Evolutionary conservation across 2,113 vertebrate genomes (phyloP).

Genomic region (Syngnathus typhle): DNA sequence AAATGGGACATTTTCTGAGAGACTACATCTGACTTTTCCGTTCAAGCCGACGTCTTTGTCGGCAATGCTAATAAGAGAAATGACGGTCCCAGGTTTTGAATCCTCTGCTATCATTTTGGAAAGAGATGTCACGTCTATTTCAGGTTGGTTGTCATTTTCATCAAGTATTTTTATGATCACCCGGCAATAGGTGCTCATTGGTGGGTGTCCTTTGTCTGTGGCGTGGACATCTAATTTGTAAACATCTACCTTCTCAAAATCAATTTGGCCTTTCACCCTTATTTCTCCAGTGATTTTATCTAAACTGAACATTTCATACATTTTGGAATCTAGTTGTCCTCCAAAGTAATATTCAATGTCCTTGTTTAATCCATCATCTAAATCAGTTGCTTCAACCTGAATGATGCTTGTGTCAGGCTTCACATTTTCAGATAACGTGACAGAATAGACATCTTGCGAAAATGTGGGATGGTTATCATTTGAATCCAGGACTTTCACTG

Average conservation of each 20-base stretch:
- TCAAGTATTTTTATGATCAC: conserved; percentile 59
- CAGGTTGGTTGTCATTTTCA: conserved; percentile 63
- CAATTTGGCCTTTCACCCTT: conserved; percentile 41
- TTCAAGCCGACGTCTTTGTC: conserved; percentile 58
- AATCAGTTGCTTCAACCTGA: conserved; percentile 50
- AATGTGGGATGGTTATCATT: conserved; percentile 68
- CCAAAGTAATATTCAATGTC: conserved; percentile 57
- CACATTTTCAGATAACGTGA: conserved; percentile 51
- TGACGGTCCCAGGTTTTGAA: conserved; percentile 55
- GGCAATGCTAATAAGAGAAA: conserved; percentile 61
- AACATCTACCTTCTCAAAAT: conserved; percentile 51
- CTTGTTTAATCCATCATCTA: conserved; percentile 57
- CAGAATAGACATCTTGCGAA: conserved; percentile 50
- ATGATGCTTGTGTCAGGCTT: neutral
- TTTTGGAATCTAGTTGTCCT: conserved; percentile 9
- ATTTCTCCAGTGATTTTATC: conserved; percentile 58
- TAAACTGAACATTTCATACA: conserved; percentile 47
- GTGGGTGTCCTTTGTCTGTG: conserved; percentile 61
- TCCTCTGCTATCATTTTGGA: conserved; percentile 51
- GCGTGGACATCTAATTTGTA: conserved; percentile 57
- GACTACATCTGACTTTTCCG: conserved; percentile 51
- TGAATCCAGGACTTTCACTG: conserved; percentile 54
- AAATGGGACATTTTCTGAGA: conserved; percentile 47
- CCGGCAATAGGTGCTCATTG: conserved; percentile 44
- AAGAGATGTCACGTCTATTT: conserved; percentile 64